Base-by-base conservation (phyloP, 2,113 vertebrate genomes). In the Corythoichthys intestinalis region DNA sequence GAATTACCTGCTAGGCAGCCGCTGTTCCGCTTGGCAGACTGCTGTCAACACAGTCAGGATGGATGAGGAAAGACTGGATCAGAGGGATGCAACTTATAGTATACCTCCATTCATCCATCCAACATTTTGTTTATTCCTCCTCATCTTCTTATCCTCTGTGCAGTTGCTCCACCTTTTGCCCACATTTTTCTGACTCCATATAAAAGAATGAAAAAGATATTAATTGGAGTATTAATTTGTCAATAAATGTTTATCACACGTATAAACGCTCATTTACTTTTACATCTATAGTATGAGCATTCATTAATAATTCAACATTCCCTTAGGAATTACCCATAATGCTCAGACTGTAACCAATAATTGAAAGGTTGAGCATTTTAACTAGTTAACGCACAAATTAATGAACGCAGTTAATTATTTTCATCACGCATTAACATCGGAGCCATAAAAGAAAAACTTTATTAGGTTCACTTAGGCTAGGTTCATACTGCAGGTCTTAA, bases 1-100 rank as follows among this genome's bases (percentile, higher is more conserved):
- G 86, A 92, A 93, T 92, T 88, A 91, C 79, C 82, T 87, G 89
- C 81, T 88, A 88, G 83, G 81, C 84, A 81, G 76, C 69, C 70
- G 62, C 75, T 78, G 90, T 90, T 91, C 88, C 90, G 91, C 91
- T 87, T 88, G 88, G 88, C 79, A 84, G 86, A 67, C 81, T 86
- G 88, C 90, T 90, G 89, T 91, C 90, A 89, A 80, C 82, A 72
- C 53, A 62, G 74, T n/a, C 56, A 84, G 82, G 86, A 91, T 88
- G 85, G 87, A 90, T 89, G 89, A 87, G 81, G 86, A 79, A 76
- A 90, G 86, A 90, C 85, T 84, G 79, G 73, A 85, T 6, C n/a
- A 47, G 83, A 89, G 85, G 78, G 83, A 89, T 88, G 86, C 84
- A 86, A 83, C 77, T 89, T 89, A 90, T 88, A 87, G 78, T 76